Evolutionary conservation across 2,113 vertebrate species (phyloP).

Genomic region (Poecilia latipinna): DNA sequence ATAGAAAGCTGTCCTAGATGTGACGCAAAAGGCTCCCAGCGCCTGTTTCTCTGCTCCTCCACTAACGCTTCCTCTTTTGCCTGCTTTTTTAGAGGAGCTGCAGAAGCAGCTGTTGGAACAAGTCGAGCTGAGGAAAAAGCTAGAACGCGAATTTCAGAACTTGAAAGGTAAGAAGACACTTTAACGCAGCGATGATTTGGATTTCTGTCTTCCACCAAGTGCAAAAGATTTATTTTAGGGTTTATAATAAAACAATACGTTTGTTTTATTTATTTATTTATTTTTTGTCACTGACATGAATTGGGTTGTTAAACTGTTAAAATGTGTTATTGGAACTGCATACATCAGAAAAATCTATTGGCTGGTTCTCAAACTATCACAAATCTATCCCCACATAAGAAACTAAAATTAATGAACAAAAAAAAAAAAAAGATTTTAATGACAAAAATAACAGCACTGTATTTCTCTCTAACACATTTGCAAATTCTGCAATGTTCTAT

Average conservation of each 20-base stretch:
- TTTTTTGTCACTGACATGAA: background rate
- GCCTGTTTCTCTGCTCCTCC: slow-evolving; percentile 19
- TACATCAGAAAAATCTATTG: background rate
- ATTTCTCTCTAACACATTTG: background rate
- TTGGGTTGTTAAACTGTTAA: background rate
- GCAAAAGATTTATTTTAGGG: background rate
- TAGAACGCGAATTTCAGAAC: slow-evolving; percentile 95
- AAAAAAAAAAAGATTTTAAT: background rate
- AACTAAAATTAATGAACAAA: background rate
- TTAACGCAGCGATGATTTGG: background rate
- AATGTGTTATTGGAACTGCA: background rate
- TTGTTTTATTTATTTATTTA: background rate
- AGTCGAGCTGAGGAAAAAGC: slow-evolving; percentile 94
- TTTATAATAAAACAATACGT: background rate
- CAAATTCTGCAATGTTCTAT: too few species aligned
- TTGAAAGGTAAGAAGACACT: slow-evolving; percentile 87
- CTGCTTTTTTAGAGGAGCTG: slow-evolving; percentile 85
- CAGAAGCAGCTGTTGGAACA: slow-evolving; percentile 96
- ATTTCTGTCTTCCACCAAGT: background rate
- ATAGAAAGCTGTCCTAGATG: slow-evolving; percentile 33
- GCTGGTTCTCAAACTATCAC: background rate
- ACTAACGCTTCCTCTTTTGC: slow-evolving; percentile 22
- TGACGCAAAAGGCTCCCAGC: slow-evolving; percentile 5
- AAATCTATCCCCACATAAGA: background rate
- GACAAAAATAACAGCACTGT: background rate